Base-by-base conservation (phyloP, 2,113 vertebrate genomes). In the Platysternon megacephalum region DNA sequence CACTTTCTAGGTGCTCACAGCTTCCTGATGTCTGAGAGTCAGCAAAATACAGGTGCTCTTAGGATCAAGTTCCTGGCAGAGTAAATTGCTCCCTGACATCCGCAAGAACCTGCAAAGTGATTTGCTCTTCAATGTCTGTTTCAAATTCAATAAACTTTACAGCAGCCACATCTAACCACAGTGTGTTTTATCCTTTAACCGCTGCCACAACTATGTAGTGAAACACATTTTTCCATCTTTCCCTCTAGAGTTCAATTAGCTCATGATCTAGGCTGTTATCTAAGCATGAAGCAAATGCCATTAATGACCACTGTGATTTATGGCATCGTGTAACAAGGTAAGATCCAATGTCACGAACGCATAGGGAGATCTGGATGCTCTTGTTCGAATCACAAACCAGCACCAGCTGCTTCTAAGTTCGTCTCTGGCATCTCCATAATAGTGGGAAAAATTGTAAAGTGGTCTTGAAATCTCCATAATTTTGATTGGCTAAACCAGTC, bases 101-200 rank as follows among this genome's bases (percentile, higher is more conserved):
- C 94, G 84, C 53, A 58, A 46, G 53, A 44, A 83, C 53, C n/a
- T 55, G 55, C 80, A 91, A 84, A 96, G 39, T 94, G 90, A 94
- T 91, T 97, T 93, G 32, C 87, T 53, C 95, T 61, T 90, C 76
- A 32, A 53, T 94, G 88, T 49, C 92, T 97, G 68, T 93, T 97
- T 97, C 93, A 90, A 95, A 94, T 97, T 93, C 91, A 97, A 82
- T 96, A 96, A 93, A 90, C 74, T 82, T 68, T 95, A 93, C 91
- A 90, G 95, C 93, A 95, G 92, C 86, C 78, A 74, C 91, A 84
- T 92, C 80, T 96, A 87, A 93, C 93, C 90, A 94, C 95, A 96
- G 85, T 90, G 80, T 74, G 82, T 76, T 97, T 83, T 42, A 56
- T 21, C 72, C 89, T 53, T 91, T 84, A 87, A 52, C 22, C 79